Conservation (phyloP, 2,113 vertebrate species). For the Vimba vimba region DNA sequence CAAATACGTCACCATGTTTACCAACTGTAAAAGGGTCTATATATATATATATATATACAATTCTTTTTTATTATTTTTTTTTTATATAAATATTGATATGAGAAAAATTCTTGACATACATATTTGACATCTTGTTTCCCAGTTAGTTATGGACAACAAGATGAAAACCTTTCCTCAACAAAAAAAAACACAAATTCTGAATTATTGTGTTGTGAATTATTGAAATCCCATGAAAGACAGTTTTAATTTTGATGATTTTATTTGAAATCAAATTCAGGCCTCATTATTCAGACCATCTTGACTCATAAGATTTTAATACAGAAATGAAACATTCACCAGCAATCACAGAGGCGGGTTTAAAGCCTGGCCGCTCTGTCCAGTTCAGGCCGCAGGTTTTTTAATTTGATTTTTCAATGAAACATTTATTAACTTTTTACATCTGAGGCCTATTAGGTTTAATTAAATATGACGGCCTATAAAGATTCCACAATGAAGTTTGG, state of each 20-base stretch:
- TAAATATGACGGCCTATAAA: neutral
- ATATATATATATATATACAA: too few relatives aligned
- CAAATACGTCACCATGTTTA: too few relatives aligned
- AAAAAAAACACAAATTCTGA: slow-evolving; percentile 10
- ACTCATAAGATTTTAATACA: slow-evolving; percentile 27
- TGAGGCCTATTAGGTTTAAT: neutral
- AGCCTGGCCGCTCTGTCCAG: neutral
- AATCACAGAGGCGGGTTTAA: slow-evolving; percentile 9
- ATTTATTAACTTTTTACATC: slow-evolving; percentile 35
- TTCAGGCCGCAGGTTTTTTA: neutral
- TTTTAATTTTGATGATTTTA: slow-evolving; percentile 44
- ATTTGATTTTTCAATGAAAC: slow-evolving; percentile 29
- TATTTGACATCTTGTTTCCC: neutral
- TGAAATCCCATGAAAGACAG: slow-evolving; percentile 34
- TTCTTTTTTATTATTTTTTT: too few relatives aligned
- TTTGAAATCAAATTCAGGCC: slow-evolving; percentile 38
- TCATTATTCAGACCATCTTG: slow-evolving; percentile 12
- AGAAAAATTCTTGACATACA: neutral
- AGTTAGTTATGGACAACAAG: neutral
- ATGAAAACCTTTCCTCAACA: neutral
- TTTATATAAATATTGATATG: neutral
- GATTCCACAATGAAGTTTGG: neutral
- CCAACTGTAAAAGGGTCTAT: too few relatives aligned
- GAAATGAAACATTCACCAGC: slow-evolving; percentile 29
- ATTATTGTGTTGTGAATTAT: slow-evolving; percentile 55